Evolutionary conservation across 1,140 invertebrate species (phyloP).

Genomic region (Pissodes strobi): DNA sequence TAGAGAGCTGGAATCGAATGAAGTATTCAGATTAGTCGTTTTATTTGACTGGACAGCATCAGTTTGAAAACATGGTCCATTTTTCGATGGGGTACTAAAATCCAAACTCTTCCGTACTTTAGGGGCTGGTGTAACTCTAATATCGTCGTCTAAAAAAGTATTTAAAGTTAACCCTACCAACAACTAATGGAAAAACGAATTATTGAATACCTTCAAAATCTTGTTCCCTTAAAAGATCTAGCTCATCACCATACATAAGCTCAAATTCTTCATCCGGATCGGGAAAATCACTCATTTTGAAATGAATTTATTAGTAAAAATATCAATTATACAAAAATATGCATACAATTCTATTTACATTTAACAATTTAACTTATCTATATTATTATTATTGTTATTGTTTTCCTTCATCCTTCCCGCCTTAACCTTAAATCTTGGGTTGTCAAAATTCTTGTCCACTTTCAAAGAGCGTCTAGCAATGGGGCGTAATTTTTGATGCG

Average conservation of each 20-base stretch:
- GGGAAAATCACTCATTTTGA: conserved; percentile 67
- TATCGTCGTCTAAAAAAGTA: conserved; percentile 37
- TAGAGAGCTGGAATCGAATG: not conserved
- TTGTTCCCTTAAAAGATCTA: conserved; percentile 68
- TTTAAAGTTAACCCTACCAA: not conserved
- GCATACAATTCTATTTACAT: too few relatives aligned
- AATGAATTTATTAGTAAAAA: too few relatives aligned
- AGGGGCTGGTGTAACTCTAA: conserved; percentile 11
- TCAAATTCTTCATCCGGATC: conserved; percentile 79
- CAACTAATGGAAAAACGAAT: not conserved
- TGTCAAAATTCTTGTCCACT: too few relatives aligned
- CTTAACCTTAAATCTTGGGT: too few relatives aligned
- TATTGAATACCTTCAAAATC: conserved; percentile 54
- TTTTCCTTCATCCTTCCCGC: too few relatives aligned
- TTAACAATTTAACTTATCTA: too few relatives aligned
- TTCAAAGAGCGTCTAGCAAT: too few relatives aligned
- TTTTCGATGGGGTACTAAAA: conserved; percentile 34
- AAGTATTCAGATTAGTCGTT: conserved; percentile 6
- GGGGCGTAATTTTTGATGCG: too few relatives aligned
- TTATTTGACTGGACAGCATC: not conserved
- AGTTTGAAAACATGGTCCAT: not conserved
- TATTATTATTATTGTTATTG: too few relatives aligned
- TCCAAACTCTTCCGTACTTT: conserved; percentile 41
- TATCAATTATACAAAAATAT: too few relatives aligned
- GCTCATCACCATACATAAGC: conserved; percentile 71